Base-by-base conservation (phyloP, 1,140 invertebrate genomes). In the Oppia nitens region DNA sequence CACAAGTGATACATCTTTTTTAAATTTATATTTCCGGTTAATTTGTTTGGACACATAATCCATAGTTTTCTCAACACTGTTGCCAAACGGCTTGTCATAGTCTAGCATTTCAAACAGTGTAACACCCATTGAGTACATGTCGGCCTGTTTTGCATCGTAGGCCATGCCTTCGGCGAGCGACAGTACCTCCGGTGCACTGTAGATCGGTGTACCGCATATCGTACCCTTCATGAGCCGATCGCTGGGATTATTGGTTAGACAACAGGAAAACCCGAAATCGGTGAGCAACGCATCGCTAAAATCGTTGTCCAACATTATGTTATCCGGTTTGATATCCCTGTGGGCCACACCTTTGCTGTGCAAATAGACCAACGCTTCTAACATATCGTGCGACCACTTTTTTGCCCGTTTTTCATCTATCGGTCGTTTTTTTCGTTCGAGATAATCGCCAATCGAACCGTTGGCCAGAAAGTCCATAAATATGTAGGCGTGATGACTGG, bases 131-230 rank as follows among this genome's bases (percentile, higher is more conserved):
- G 49, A 4, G 20, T 50, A 50, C n/a, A 50, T 24, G 24, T 50
- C 49, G 49, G 49, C 11, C 20, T 20, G 24, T 23, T 50, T 50
- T 17, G 49, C 49, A 24, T 50, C 49, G 24, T 50, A 50, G 11
- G 11, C 9, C 11, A 20, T 50, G 20, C 49, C 49, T 9, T 4
- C 6, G 6, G 60, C 56, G 1, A 55, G 59, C 27, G 57, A 56
- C n/a, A 68, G 56, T 26, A 69, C 63, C 55, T 68, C 67, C 0
- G 66, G 67, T 2, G 68, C 66, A 2, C 64, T 67, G 50, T 69
- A 68, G 0, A 66, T 57, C 6, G 62, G 40, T 9, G 57, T 64
- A 1, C 64, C 64, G 25, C 64, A 65, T n/a, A n/a, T n/a, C n/a
- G n/a, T n/a, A n/a, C n/a, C n/a, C n/a, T n/a, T n/a, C n/a, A n/a